Evolutionary conservation across 2,113 vertebrate genomes (phyloP).

Genomic region (Phyllostomus hastatus): DNA sequence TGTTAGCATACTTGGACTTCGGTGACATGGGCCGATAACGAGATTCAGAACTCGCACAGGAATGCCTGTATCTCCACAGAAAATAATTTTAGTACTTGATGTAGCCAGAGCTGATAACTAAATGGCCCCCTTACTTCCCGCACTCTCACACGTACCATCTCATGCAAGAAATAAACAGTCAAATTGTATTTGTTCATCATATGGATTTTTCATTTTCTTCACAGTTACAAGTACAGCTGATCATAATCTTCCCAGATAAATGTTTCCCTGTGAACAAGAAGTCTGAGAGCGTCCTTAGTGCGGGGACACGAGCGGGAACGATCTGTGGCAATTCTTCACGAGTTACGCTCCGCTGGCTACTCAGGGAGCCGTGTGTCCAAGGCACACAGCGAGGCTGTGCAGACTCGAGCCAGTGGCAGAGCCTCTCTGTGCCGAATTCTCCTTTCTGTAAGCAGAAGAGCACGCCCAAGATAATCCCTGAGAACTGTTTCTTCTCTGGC

Average conservation of each 20-base stretch:
- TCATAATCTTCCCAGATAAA: not conserved
- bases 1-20: not conserved
- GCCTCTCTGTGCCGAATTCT: not conserved
- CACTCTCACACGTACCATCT: not conserved
- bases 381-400: not conserved
- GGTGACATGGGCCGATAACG: not conserved
- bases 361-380: not conserved
- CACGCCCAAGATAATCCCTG: not conserved
- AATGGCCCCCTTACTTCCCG: not conserved
- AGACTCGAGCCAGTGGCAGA: not conserved
- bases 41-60: not conserved
- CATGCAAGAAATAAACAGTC: not conserved
- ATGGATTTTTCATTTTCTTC: conserved; percentile 16
- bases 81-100: not conserved
- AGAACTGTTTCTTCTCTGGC: not conserved
- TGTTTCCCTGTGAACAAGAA: not conserved
- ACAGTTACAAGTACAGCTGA: not conserved
- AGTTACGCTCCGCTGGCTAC: not conserved
- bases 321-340: not conserved
- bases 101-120: not conserved
- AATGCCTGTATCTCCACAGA: not conserved
- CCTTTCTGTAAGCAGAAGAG: not conserved
- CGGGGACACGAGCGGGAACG: not conserved
- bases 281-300: not conserved
- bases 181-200: not conserved